Percentiles rank a stretch among this genome's conserved stretches.
These are phyloP conservation scores for Phengaris arion DNA, from an alignment of 2,888 invertebrate species.

Conservation along the genomic window DNA sequence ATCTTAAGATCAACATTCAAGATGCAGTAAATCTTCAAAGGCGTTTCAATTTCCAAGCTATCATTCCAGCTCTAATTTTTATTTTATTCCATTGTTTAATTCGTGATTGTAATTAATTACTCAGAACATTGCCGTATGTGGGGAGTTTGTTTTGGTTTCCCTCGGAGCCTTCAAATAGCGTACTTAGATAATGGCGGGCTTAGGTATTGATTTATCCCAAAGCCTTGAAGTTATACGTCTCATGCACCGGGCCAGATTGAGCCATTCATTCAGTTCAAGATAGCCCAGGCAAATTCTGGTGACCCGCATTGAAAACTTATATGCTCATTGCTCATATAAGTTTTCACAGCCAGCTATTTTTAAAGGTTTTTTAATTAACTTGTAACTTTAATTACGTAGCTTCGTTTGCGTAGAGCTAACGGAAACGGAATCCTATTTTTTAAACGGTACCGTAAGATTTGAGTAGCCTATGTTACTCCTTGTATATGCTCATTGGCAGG, in stretches of 20 bases:
- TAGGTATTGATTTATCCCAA: conserved; percentile 18
- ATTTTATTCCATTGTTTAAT: background rate
- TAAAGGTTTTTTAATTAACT: background rate
- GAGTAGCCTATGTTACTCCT: too few relatives aligned
- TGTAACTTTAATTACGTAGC: too few relatives aligned
- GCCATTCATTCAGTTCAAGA: conserved; percentile 12
- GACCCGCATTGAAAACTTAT: background rate
- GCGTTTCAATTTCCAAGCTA: background rate
- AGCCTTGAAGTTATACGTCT: conserved; percentile 17
- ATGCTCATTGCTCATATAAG: background rate
- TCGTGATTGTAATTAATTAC: conserved; percentile 10
- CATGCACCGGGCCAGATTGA: conserved; percentile 7
- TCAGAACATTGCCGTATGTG: background rate
- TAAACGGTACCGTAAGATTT: too few relatives aligned
- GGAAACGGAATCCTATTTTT: too few relatives aligned
- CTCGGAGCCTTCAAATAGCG: conserved; percentile 4
- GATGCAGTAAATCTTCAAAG: too few relatives aligned
- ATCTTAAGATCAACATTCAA: too few relatives aligned
- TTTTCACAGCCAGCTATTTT: background rate
- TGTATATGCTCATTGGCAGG: background rate
- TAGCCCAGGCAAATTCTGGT: background rate
- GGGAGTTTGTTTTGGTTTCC: conserved; percentile 1
- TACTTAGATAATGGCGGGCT: conserved; percentile 2
- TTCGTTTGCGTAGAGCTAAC: too few relatives aligned
- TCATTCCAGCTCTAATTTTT: background rate